A percentile compares a stretch with the other conserved stretches of the same genome.
Conservation (phyloP, 1,140 invertebrate genomes). For the Ylistrum balloti region DNA sequence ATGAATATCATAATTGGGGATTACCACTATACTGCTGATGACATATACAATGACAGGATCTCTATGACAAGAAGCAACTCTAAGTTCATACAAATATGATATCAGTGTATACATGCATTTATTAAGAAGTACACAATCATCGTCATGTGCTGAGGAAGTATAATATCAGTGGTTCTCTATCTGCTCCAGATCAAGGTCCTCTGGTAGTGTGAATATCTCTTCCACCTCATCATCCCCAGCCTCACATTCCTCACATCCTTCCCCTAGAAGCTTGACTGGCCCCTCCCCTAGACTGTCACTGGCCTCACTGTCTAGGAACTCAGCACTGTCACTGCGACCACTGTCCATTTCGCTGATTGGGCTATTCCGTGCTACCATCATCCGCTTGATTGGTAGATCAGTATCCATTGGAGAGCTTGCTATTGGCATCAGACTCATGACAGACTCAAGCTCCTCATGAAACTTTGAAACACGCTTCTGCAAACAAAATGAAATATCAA, state of each 20-base stretch:
- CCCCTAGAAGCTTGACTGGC: slow-evolving; percentile 71
- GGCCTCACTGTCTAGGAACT: slow-evolving; percentile 63
- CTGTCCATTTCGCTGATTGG: slow-evolving; percentile 64
- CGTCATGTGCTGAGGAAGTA: background rate
- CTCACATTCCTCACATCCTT: slow-evolving; percentile 62
- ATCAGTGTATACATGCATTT: background rate
- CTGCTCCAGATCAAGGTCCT: slow-evolving; percentile 76
- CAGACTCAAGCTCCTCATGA: slow-evolving; percentile 68
- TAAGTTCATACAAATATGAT: background rate
- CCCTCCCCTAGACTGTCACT: slow-evolving; percentile 55
- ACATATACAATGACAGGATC: too few relatives aligned
- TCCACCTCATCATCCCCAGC: slow-evolving; percentile 63
- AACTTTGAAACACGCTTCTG: slow-evolving; percentile 64
- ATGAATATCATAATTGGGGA: too few relatives aligned
- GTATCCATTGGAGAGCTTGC: slow-evolving; percentile 75
- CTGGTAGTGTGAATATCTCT: slow-evolving; percentile 72
- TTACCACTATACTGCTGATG: too few relatives aligned
- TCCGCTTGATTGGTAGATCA: slow-evolving; percentile 64
- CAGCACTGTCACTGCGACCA: slow-evolving; percentile 63
- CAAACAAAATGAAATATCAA: background rate
- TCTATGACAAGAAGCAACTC: too few relatives aligned
- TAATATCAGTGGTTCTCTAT: slow-evolving; percentile 74
- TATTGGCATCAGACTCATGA: slow-evolving; percentile 73
- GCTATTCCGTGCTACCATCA: slow-evolving; percentile 59
- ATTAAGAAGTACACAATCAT: background rate